Conservation (phyloP, 2,113 vertebrate genomes). For the Sebastes fasciatus region DNA sequence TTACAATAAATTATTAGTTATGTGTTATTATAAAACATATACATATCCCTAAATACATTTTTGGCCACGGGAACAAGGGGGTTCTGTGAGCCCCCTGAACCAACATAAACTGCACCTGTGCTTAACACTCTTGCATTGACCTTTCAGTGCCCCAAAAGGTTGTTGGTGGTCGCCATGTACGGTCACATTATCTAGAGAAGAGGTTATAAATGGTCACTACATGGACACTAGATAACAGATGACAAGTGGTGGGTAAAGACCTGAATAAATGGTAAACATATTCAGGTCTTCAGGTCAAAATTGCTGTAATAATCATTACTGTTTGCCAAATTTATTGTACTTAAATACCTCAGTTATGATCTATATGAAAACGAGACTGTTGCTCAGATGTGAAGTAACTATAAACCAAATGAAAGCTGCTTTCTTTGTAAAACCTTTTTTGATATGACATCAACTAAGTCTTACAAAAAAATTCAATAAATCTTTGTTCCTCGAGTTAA, state of each 20-base stretch:
- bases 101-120: too few species aligned
- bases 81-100: too few species aligned
- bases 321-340: not conserved
- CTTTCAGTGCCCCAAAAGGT: not conserved
- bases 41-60: too few species aligned
- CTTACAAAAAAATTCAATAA: not conserved
- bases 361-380: not conserved
- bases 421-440: not conserved
- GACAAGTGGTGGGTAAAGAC: not conserved
- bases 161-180: too few species aligned
- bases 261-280: not conserved
- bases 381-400: not conserved
- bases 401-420: not conserved
- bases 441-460: not conserved
- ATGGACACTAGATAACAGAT: not conserved
- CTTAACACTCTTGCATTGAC: conserved; percentile 5
- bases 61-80: too few species aligned
- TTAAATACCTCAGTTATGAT: not conserved
- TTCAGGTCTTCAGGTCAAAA: not conserved
- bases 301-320: not conserved
- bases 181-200: not conserved
- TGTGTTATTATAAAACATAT: too few species aligned
- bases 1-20: too few species aligned
- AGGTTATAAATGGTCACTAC: not conserved
- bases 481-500: not conserved